Base-by-base conservation (phyloP, 2,888 invertebrate genomes). In the Zootermopsis nevadensis region DNA sequence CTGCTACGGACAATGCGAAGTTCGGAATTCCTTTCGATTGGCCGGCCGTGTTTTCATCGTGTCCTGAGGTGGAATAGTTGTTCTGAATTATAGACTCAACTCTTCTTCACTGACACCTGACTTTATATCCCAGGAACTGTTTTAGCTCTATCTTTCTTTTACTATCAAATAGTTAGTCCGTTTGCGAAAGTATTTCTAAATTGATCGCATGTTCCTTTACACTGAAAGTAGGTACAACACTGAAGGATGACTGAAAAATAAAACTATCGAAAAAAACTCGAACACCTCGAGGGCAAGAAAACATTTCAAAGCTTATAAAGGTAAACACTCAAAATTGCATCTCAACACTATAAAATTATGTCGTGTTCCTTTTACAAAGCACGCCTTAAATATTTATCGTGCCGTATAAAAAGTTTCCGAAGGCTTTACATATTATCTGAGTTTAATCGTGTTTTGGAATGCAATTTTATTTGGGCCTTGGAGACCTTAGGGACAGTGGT, bases 291-390 rank as follows among this genome's bases (percentile, higher is more conserved):
- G 74, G 83, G 69, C 60, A 72, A n/a, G 33, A 66, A 7, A 74
- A 74, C 74, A 22, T 74, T 35, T 74, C 33, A 38, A 38, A 72
- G 42, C 42, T 48, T 82, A 82, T 82, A 67, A 82, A 83, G 67
- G 79, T 69, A 83, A 83, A 83, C 79, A 83, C 83, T 31, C 30
- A 27, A 66, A 80, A 80, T 66, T 80, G 67, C 35, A 30, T 38
- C 35, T 55, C 55, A 31, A 66, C 66, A 19, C 66, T n/a, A 67
- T 66, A 31, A 80, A 80, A 80, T 80, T 80, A 80, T 2, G 27
- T 66, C 67, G 33, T 66, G 60, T 80, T 80, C 38, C 6, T 27
- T 53, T 38, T 53, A 22, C 2, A 15, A 35, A 60, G 0, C 27
- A 30, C 12, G 6, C 38, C 38, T 33, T 38, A 74, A 74, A 74